Percentiles rank a stretch among this genome's conserved stretches.
Evolutionary conservation across 2,113 vertebrate genomes (phyloP).

Genomic region (Diglossa brunneiventris): DNA sequence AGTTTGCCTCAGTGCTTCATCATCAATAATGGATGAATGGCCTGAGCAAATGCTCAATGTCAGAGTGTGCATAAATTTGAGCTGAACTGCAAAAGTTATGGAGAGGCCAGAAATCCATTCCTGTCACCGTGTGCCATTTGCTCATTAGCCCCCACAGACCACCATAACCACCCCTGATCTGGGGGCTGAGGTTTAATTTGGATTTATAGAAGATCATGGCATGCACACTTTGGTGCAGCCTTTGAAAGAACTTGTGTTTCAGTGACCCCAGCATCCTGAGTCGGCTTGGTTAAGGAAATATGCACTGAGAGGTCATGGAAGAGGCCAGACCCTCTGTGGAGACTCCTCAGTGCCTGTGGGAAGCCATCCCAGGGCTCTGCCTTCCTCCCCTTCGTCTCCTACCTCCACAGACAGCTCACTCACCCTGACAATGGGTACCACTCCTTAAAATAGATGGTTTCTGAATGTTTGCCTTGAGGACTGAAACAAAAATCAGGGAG

Average conservation of each 20-base stretch:
- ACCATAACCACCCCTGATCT: background rate
- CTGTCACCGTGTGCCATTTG: background rate
- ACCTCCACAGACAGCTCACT: background rate
- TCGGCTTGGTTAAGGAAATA: constrained; percentile 32
- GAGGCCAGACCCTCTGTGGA: background rate
- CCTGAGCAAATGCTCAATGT: background rate
- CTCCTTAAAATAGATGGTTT: background rate
- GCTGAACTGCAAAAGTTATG: background rate
- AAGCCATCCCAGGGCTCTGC: background rate
- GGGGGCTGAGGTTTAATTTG: background rate
- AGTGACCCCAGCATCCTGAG: constrained; percentile 35
- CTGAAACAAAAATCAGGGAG: background rate
- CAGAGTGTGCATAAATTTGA: background rate
- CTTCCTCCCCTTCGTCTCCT: background rate
- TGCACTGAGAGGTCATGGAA: background rate
- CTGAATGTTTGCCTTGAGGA: background rate
- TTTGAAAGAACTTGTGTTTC: constrained; percentile 3
- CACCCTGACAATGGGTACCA: background rate
- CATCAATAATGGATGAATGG: background rate
- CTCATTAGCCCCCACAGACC: background rate
- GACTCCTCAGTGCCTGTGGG: background rate
- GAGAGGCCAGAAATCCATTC: background rate
- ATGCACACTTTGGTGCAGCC: background rate
- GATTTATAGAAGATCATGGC: background rate
- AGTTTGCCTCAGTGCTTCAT: background rate